Evolutionary conservation across 2,888 invertebrate genomes (phyloP).

Genomic region (Scaptomyza polygonia): DNA sequence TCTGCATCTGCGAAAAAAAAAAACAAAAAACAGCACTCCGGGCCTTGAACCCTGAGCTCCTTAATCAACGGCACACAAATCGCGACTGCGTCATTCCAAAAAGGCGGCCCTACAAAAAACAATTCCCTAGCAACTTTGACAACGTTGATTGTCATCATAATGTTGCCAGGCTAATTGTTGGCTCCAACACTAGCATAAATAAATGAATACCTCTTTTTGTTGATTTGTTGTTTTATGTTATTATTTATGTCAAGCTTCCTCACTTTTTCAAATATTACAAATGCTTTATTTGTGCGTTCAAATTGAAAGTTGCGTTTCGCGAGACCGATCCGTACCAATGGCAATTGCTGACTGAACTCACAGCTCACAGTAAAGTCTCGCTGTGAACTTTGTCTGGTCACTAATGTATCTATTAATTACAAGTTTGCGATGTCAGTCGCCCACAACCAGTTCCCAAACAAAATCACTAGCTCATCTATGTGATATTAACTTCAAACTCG

Average conservation of each 20-base stretch:
- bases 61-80: conserved; percentile 22
- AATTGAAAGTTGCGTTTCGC: conserved; percentile 5
- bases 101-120: background rate
- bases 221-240: background rate
- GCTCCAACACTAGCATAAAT: conserved; percentile 4
- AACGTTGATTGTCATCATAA: conserved; percentile 33
- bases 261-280: conserved; percentile 14
- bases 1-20: too few relatives aligned
- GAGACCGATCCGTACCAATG: conserved; percentile 40
- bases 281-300: background rate
- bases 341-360: conserved; percentile 43
- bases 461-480: conserved; percentile 12
- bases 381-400: conserved; percentile 47
- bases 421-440: conserved; percentile 27
- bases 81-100: conserved; percentile 35
- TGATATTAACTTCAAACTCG: conserved; percentile 31
- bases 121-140: conserved; percentile 42
- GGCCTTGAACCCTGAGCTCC: conserved; percentile 24
- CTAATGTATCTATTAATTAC: conserved; percentile 49
- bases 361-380: conserved; percentile 27
- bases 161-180: conserved; percentile 68
- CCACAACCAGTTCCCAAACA: conserved; percentile 27
- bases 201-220: conserved; percentile 12
- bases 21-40: conserved; percentile 10
- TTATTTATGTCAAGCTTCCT: conserved; percentile 12